Percentiles rank a stretch among this genome's conserved stretches.
These are phyloP conservation scores for Amblyjoppa fuscipennis DNA, from an alignment of 2,888 invertebrate species.

Conservation along the genomic window DNA sequence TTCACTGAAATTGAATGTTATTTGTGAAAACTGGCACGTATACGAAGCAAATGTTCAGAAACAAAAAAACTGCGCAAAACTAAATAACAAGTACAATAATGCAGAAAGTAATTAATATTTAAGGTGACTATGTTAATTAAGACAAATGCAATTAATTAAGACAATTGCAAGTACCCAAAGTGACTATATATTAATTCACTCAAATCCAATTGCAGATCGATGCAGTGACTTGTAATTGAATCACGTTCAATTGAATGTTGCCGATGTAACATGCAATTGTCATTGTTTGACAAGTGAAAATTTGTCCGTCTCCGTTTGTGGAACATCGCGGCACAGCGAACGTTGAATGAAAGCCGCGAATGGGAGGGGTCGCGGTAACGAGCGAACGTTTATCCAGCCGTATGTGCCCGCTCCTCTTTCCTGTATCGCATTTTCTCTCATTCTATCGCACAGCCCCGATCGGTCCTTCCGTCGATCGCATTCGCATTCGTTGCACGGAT, in stretches of 20 bases:
- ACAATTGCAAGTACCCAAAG: too few species aligned
- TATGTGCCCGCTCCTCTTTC: not conserved
- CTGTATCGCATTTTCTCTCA: not conserved
- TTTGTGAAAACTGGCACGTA: too few species aligned
- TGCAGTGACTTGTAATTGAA: not conserved
- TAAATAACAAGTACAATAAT: too few species aligned
- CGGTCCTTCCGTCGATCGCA: constrained; percentile 44
- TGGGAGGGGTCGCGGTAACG: constrained; percentile 29
- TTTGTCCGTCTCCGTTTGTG: not conserved
- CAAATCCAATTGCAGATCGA: not conserved
- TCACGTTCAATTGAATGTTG: not conserved
- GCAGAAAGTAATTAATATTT: too few species aligned
- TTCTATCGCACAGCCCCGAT: constrained; percentile 30
- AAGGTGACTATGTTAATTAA: too few species aligned
- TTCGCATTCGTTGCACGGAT: constrained; percentile 69
- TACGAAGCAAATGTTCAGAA: too few species aligned
- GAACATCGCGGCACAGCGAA: constrained; percentile 48
- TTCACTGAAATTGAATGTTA: too few species aligned
- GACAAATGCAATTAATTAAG: too few species aligned
- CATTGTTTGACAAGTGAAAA: not conserved
- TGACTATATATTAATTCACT: not conserved
- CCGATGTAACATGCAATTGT: not conserved
- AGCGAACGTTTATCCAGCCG: constrained; percentile 25
- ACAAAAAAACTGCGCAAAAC: too few species aligned
- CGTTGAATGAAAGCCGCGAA: constrained; percentile 63